Evolutionary conservation across 2,797 vertebrate genomes (phyloP).

Genomic region (Ceryle rudis): DNA sequence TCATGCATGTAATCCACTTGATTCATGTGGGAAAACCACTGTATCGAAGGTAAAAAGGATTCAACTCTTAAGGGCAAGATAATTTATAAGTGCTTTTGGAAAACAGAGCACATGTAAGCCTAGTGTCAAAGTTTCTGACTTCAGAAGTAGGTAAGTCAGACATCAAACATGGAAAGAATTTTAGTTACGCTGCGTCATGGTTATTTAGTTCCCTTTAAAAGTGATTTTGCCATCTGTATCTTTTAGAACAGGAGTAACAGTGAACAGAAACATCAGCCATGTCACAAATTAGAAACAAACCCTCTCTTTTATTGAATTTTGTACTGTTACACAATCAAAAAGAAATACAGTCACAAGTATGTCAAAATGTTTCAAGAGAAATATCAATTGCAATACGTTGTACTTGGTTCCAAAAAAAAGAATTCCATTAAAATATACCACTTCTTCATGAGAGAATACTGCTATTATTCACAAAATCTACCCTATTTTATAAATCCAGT

Average conservation of each 20-base stretch:
- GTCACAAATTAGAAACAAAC: slow-evolving; percentile 56
- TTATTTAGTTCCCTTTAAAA: background rate
- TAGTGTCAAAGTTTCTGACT: background rate
- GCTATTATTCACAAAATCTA: slow-evolving; percentile 71
- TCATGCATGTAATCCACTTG: background rate
- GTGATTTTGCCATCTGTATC: background rate
- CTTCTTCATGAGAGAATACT: slow-evolving; percentile 71
- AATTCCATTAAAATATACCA: slow-evolving; percentile 72
- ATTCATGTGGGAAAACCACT: background rate
- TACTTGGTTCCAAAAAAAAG: slow-evolving; percentile 72
- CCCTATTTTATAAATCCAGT: slow-evolving; percentile 58
- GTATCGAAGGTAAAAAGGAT: background rate
- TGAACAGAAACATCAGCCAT: background rate
- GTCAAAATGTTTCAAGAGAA: slow-evolving; percentile 66
- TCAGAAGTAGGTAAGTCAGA: background rate
- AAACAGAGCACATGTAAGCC: background rate
- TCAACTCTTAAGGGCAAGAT: background rate
- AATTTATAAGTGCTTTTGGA: background rate
- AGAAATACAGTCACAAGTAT: slow-evolving; percentile 73
- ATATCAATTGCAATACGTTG: slow-evolving; percentile 55
- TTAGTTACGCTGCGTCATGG: background rate
- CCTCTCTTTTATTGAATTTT: slow-evolving; percentile 71
- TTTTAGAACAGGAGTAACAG: background rate
- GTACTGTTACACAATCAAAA: slow-evolving; percentile 72
- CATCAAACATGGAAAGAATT: background rate